Conservation (phyloP, 2,888 invertebrate species). For the Craniophora ligustri region DNA sequence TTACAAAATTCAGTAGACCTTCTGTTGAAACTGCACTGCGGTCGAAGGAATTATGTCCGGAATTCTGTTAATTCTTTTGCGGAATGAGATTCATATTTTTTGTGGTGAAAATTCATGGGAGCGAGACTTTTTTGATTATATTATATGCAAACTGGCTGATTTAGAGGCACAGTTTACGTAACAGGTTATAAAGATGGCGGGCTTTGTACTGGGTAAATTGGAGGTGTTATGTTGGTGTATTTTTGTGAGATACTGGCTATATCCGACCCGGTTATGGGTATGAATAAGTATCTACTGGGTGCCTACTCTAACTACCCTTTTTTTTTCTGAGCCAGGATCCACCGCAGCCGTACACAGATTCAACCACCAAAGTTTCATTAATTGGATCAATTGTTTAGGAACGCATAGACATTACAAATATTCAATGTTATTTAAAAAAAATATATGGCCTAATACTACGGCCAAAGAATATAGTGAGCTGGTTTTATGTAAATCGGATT, state of each 20-base stretch:
- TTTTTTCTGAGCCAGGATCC: no score
- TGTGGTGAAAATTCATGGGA: conserved; percentile 48
- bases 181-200: conserved; percentile 43
- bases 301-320: no score
- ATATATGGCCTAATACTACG: no score
- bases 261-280: no score
- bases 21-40: conserved; percentile 11
- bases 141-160: conserved; percentile 52
- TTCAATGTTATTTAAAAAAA: no score
- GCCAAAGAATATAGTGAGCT: no score
- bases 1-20: conserved; percentile 1
- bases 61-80: conserved; percentile 60
- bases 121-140: conserved; percentile 49
- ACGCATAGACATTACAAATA: no score
- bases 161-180: conserved; percentile 38
- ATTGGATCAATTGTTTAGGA: no score
- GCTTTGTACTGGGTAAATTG: conserved; percentile 20
- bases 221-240: conserved; percentile 40
- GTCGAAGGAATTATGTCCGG: conserved; percentile 48
- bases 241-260: conserved; percentile 22
- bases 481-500: no score
- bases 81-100: conserved; percentile 60
- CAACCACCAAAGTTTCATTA: no score
- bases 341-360: no score
- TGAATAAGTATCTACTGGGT: no score